These are phyloP conservation scores for Chelon auratus DNA, from an alignment of 2,797 vertebrate genomes.

Conservation along the genomic window DNA sequence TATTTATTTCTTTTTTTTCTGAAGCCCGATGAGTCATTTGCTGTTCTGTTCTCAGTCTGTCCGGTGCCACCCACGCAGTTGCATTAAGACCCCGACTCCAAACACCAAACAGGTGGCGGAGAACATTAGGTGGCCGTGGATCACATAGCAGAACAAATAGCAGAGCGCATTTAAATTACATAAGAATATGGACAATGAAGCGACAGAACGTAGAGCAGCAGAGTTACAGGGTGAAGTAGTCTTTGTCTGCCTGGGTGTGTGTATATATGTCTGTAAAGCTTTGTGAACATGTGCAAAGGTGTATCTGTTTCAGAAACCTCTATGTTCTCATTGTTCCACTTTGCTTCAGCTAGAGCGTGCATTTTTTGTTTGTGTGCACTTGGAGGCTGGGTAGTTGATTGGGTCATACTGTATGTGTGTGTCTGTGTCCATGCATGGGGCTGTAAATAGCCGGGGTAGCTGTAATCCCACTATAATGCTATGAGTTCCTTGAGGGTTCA, in stretches of 20 bases:
- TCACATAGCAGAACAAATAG: constrained; percentile 60
- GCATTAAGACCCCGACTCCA: constrained; percentile 64
- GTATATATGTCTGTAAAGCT: neutral
- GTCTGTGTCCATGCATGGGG: constrained; percentile 48
- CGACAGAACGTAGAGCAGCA: constrained; percentile 38
- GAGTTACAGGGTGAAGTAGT: constrained; percentile 22
- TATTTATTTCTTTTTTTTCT: constrained; percentile 42
- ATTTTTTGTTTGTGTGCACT: constrained; percentile 14
- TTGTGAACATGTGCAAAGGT: constrained; percentile 4
- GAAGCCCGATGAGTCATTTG: constrained; percentile 70
- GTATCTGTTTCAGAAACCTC: neutral
- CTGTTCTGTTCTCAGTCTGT: constrained; percentile 65
- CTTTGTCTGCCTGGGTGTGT: constrained; percentile 17
- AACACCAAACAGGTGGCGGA: constrained; percentile 68
- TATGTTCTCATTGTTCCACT: neutral
- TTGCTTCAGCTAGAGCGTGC: neutral
- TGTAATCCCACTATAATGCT: constrained; percentile 61
- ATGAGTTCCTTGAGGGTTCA: constrained; percentile 78
- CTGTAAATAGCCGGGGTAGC: constrained; percentile 79
- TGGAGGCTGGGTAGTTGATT: constrained; percentile 36
- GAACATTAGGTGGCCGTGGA: constrained; percentile 68
- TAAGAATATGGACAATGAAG: constrained; percentile 60
- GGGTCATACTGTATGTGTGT: constrained; percentile 50
- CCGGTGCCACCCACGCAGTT: constrained; percentile 62
- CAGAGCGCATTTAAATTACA: constrained; percentile 59